Conservation (phyloP, 2,797 vertebrate species). For the Diplodus puntazzo region DNA sequence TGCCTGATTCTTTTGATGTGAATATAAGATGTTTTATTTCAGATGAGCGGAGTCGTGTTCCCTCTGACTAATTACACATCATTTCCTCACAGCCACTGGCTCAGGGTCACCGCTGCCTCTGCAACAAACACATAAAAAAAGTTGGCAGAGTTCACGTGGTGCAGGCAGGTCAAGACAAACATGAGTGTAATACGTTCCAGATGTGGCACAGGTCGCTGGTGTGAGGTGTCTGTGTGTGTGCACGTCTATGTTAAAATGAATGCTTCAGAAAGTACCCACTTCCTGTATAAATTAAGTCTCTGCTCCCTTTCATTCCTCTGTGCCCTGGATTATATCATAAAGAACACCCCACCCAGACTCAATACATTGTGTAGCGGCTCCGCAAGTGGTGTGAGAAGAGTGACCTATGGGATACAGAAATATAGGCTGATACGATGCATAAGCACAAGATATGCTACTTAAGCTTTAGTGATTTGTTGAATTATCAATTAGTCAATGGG, state of each 20-base stretch:
- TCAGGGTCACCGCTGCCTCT: conserved; percentile 84
- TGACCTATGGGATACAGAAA: neutral
- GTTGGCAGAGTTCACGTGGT: conserved; percentile 92
- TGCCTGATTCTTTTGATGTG: conserved; percentile 52
- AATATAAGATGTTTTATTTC: conserved; percentile 67
- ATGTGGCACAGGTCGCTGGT: conserved; percentile 88
- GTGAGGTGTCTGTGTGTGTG: conserved; percentile 88
- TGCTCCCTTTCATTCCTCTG: conserved; percentile 87
- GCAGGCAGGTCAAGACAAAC: conserved; percentile 95
- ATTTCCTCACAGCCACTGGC: conserved; percentile 87
- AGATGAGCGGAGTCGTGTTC: conserved; percentile 79
- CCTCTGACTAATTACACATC: conserved; percentile 91
- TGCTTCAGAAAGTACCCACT: conserved; percentile 92
- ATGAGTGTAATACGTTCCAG: conserved; percentile 96
- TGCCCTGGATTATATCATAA: conserved; percentile 91
- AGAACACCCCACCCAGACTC: conserved; percentile 48
- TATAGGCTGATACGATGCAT: neutral
- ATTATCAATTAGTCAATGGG: too few species aligned
- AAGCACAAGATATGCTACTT: neutral
- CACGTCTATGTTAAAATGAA: conserved; percentile 89
- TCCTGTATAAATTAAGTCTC: conserved; percentile 95
- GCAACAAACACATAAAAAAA: conserved; percentile 88
- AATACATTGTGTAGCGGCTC: conserved; percentile 41
- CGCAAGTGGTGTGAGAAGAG: conserved; percentile 24
- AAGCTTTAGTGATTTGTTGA: neutral